Evolutionary conservation across 2,113 vertebrate species (phyloP).

Genomic region (Etia nguti): DNA sequence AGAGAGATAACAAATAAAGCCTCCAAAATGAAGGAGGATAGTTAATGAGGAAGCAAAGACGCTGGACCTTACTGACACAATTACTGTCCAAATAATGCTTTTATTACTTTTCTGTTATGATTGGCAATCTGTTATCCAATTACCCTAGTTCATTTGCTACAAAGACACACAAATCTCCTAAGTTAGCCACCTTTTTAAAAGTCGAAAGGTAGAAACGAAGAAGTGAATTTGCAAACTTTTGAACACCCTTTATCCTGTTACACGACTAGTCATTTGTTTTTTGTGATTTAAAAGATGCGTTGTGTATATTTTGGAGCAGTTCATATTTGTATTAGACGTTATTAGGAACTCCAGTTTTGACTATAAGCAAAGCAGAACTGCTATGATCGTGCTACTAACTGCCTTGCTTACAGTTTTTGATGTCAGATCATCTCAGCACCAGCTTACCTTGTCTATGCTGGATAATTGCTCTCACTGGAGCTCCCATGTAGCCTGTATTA

Average conservation of each 20-base stretch:
- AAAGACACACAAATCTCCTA: neutral
- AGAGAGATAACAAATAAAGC: neutral
- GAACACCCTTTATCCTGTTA: neutral
- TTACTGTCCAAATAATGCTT: neutral
- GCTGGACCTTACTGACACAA: neutral
- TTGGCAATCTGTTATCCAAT: neutral
- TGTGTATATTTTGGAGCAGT: neutral
- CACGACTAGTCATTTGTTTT: neutral
- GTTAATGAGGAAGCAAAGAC: neutral
- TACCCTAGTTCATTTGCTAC: neutral
- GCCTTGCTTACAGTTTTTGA: neutral
- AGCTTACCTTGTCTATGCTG: neutral
- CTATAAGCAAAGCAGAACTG: neutral
- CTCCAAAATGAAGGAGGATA: neutral
- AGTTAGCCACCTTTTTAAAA: neutral
- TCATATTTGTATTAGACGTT: neutral
- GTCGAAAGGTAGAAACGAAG: neutral
- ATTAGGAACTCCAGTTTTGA: neutral
- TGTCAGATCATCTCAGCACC: neutral
- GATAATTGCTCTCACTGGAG: conserved; percentile 19
- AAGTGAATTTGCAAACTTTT: neutral
- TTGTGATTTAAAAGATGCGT: neutral
- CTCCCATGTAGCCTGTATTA: conserved; percentile 27
- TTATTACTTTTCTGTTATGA: neutral
- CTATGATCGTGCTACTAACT: neutral